Percentiles rank a stretch among this genome's conserved stretches.
Evolutionary conservation across 2,797 vertebrate species (phyloP).

Genomic region (Numenius phaeopus): DNA sequence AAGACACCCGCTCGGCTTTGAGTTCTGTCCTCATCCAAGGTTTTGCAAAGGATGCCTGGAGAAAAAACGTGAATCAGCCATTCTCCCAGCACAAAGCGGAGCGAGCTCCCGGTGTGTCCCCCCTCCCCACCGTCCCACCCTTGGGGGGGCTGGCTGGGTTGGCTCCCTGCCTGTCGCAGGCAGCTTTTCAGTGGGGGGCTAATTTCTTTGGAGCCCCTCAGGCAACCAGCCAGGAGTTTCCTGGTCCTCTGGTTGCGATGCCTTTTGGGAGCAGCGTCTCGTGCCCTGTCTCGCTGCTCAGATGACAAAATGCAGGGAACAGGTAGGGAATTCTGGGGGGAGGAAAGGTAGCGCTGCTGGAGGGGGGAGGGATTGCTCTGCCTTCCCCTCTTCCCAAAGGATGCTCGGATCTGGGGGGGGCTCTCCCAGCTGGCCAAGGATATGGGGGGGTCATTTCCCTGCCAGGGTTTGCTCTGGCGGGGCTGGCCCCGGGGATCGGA

Average conservation of each 20-base stretch:
- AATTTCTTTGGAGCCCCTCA: background rate
- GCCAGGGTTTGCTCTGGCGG: background rate
- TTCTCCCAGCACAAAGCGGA: background rate
- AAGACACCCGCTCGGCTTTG: constrained; percentile 36
- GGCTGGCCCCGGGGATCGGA: background rate
- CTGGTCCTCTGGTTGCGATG: background rate
- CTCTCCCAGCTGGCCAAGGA: background rate
- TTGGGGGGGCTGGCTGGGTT: background rate
- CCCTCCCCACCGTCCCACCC: too few relatives aligned
- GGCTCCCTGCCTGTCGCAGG: background rate
- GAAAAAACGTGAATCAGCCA: constrained; percentile 29
- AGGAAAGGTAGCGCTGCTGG: background rate
- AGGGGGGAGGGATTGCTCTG: background rate
- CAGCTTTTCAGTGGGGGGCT: background rate
- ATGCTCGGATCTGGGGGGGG: background rate
- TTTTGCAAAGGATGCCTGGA: constrained; percentile 42
- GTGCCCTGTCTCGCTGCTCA: background rate
- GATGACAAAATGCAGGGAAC: background rate
- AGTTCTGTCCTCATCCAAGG: constrained; percentile 38
- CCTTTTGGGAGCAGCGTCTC: background rate
- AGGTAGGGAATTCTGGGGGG: background rate
- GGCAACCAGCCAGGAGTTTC: background rate
- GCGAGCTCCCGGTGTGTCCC: background rate
- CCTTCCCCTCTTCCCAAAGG: background rate
- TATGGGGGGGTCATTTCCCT: background rate